Evolutionary conservation across 2,113 vertebrate species (phyloP).

Genomic region (Aptenodytes patagonicus): DNA sequence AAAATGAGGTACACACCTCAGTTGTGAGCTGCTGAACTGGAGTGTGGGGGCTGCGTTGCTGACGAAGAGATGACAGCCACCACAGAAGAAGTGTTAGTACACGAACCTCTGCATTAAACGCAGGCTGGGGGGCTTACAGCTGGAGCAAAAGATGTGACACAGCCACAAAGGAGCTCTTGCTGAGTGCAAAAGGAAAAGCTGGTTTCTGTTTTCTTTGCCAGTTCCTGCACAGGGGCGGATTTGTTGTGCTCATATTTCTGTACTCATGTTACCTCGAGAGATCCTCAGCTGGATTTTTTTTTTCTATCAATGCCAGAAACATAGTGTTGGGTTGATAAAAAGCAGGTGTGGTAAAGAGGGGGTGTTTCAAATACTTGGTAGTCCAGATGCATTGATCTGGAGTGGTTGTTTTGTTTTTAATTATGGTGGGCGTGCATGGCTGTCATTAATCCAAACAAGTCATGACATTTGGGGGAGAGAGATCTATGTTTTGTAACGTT

Average conservation of each 20-base stretch:
- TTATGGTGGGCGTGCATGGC: neutral
- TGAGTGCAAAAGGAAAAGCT: neutral
- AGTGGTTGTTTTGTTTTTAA: neutral
- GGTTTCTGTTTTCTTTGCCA: neutral
- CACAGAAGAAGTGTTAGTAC: neutral
- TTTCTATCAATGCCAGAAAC: neutral
- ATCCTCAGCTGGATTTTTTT: fast-evolving
- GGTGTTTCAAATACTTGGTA: neutral
- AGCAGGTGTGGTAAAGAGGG: neutral
- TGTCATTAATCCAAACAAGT: neutral
- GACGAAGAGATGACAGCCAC: neutral
- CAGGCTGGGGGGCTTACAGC: neutral
- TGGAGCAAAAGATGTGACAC: neutral
- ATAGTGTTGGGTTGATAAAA: neutral
- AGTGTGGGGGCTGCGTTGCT: neutral
- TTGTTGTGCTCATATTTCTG: neutral
- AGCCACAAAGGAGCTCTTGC: neutral
- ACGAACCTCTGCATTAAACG: neutral
- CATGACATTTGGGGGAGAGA: neutral
- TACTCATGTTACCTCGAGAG: neutral
- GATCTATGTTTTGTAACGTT: neutral
- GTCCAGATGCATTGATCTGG: neutral
- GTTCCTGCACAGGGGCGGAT: neutral
- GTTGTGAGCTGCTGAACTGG: neutral
- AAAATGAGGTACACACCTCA: fast-evolving